Evolutionary conservation across 2,888 invertebrate genomes (phyloP), one percentile per base, ranked within the genome.

Genomic region (Drosophila antonietae): DNA sequence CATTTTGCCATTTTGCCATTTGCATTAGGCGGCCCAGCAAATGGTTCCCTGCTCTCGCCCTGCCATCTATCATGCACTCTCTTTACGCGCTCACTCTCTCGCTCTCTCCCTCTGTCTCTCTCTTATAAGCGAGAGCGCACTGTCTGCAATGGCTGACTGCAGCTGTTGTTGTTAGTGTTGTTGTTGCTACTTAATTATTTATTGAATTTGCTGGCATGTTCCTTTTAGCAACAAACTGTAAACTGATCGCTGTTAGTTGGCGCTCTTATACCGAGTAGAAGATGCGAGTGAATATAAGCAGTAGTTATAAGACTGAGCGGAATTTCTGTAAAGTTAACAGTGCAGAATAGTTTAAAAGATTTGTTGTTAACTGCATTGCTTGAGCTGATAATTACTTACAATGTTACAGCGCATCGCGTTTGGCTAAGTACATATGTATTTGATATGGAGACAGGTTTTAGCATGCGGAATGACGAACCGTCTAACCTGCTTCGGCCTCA

Each of bases 1-100:
- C 83, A 80, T 80, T 85, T 83, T 41, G 41, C 41, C 41, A n/a
- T 41, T 39, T 39, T 55, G 28, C 53, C 55, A 55, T 55, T 55
- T 80, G 69, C 83, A 80, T 80, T 85, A 69, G 78, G 58, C 55
- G 53, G 65, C 49, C 75, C 68, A 53, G 33, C 78, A 71, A 73
- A 68, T 56, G 51, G 61, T 20, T 18, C 20, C 28, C 57, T 35
- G 33, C 57, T 18, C 33, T 14, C 18, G 4, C 18, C 37, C 37
- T 62, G 28, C 55, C 43, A 56, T 33, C 57, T 20, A 43, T 23
- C 33, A 37, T 31, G 8, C 15, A 9, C 35, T 44, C 60, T 65
- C 51, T 69, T 23, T 39, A 52, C 35, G 12, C 35, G 1, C 53
- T 3, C 33, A 35, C 52, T 52, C 49, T 33, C 10, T 18, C 53